Base-by-base conservation (phyloP, 1,140 invertebrate genomes). In the Octopus bimaculoides region DNA sequence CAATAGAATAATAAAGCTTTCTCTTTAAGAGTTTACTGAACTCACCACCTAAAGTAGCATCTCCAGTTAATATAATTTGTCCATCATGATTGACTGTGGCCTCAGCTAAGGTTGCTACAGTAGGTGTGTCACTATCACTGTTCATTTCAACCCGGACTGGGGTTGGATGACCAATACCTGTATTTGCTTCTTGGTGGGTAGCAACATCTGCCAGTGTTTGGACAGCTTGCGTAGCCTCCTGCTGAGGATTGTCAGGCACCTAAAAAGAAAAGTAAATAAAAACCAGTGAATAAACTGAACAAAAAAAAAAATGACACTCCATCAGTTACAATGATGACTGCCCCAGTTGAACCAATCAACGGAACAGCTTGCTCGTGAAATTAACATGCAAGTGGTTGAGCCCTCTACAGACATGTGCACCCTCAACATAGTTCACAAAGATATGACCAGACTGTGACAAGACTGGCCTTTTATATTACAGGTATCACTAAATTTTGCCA, bases 41-140 rank as follows among this genome's bases (percentile, higher is more conserved):
- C 95, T 86, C 86, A 87, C 80, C 96, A 94, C 91, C 84, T 79
- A 87, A 81, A 26, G 83, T 81, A n/a, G 97, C 96, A 92, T 97
- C 96, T 78, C 95, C 95, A 75, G 96, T 97, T 81, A 98, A 93
- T 86, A 98, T 97, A 84, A 98, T 94, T 91, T 98, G 96, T 53
- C 96, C 96, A 89, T 97, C 96, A 89, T 96, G 96, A 84, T 94
- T 94, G 78, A 96, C 91, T 71, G 94, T 94, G 41, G 95, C 96
- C 90, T 97, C 95, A 5, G 95, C 94, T 17, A 96, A 79, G 52
- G 87, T 85, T 9, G 88, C 86, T 26, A 89, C 85, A 4, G 87
- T 83, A 75, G 87, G 87, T 41, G 83, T 81, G 41, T 82, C 84
- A 10, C 82, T 84, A 52, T 88, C 94, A 75, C 93, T 94, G 91